These are phyloP conservation scores for Octodon degus DNA, from an alignment of 2,113 vertebrate genomes.

Conservation along the genomic window DNA sequence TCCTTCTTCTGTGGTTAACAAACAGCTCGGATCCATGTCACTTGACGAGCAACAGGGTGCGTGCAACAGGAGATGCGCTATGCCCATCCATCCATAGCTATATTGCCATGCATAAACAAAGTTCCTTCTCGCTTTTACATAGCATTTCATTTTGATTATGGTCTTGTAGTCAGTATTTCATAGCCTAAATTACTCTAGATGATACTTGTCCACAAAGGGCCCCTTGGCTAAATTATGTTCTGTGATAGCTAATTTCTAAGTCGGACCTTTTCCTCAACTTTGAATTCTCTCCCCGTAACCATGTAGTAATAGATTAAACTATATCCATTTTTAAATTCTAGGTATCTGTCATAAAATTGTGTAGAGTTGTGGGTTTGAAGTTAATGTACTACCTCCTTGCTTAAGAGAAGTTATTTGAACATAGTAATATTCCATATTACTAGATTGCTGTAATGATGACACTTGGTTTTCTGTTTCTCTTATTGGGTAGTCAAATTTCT, in stretches of 20 bases:
- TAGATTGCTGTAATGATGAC: neutral
- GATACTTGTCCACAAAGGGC: conserved; percentile 51
- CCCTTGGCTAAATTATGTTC: conserved; percentile 25
- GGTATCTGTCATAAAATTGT: conserved; percentile 3
- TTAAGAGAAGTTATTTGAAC: neutral
- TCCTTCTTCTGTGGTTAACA: conserved; percentile 98
- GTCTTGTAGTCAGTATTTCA: conserved; percentile 74
- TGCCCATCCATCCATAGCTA: conserved; percentile 84
- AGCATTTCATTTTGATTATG: conserved; percentile 78
- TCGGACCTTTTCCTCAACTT: conserved; percentile 12
- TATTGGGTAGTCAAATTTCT: neutral
- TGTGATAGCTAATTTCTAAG: conserved; percentile 11
- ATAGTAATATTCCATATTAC: neutral
- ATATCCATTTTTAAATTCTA: neutral
- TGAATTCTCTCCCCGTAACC: neutral
- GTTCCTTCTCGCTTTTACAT: conserved; percentile 75
- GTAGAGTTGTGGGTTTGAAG: conserved; percentile 33
- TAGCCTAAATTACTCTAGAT: conserved; percentile 72
- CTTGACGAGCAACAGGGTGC: conserved; percentile 98
- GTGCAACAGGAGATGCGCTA: conserved; percentile 87
- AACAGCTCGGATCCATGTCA: conserved; percentile 99
- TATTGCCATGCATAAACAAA: conserved; percentile 77
- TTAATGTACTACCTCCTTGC: neutral
- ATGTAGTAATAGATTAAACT: neutral
- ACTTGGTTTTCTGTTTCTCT: neutral